A percentile compares a stretch with the other conserved stretches of the same genome.
Conservation (phyloP, 2,113 vertebrate species). For the Sebastes schlegelii region DNA sequence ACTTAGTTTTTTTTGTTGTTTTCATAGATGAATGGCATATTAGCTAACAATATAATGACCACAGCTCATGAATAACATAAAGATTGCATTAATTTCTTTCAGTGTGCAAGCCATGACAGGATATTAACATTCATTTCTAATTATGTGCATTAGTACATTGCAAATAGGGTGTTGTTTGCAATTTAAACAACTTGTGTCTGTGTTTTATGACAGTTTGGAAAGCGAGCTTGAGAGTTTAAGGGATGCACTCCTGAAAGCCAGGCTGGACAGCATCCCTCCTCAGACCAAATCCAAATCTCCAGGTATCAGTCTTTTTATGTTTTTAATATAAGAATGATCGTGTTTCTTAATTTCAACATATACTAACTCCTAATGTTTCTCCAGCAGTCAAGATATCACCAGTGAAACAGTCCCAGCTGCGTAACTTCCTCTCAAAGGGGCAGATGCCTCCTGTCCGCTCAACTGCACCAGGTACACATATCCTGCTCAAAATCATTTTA, state of each 20-base stretch:
- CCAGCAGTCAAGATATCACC: conserved; percentile 90
- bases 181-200: conserved; percentile 10
- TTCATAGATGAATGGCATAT: neutral
- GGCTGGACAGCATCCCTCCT: conserved; percentile 83
- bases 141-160: neutral
- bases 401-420: conserved; percentile 91
- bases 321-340: neutral
- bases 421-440: conserved; percentile 95
- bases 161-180: neutral
- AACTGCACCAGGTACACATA: conserved; percentile 93
- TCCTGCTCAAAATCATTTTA: neutral
- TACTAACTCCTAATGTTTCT: neutral
- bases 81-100: neutral
- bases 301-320: conserved; percentile 78
- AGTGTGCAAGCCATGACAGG: neutral
- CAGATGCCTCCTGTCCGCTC: conserved; percentile 93
- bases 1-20: neutral
- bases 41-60: neutral
- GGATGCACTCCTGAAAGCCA: conserved; percentile 89
- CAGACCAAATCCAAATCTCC: conserved; percentile 83
- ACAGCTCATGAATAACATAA: neutral
- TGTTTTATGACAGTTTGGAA: conserved; percentile 86
- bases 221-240: conserved; percentile 91
- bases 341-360: neutral
- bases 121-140: neutral